These are phyloP conservation scores for Gallinago stenura DNA, from an alignment of 2,797 vertebrate genomes.

Conservation along the genomic window DNA sequence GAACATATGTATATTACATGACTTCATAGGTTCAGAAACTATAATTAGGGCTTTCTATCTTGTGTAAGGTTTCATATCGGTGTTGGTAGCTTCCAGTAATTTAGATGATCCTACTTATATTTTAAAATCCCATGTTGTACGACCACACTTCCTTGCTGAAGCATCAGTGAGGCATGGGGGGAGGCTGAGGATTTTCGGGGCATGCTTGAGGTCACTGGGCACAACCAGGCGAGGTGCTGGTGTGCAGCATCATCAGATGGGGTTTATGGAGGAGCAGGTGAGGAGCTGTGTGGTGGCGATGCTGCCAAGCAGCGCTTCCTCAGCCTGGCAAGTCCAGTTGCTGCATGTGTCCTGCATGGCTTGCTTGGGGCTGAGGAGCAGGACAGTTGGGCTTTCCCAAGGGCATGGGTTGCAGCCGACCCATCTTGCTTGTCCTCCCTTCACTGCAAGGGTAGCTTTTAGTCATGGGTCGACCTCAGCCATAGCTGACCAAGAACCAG, in stretches of 20 bases:
- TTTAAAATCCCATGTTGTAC: neutral
- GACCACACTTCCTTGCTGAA: neutral
- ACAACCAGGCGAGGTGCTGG: neutral
- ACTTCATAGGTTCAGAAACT: conserved; percentile 60
- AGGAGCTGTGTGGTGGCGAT: rapidly evolving
- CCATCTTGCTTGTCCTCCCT: neutral
- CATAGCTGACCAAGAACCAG: neutral
- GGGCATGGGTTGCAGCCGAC: neutral
- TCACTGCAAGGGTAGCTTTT: neutral
- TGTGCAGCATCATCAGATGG: neutral
- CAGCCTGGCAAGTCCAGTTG: neutral
- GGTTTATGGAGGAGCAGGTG: neutral
- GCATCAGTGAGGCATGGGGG: rapidly evolving
- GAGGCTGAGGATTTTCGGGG: neutral
- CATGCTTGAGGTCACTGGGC: neutral
- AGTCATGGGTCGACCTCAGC: neutral
- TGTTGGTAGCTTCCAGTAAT: neutral
- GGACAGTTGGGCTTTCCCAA: neutral
- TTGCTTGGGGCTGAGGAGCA: neutral
- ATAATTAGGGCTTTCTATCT: conserved; percentile 54
- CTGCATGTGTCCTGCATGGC: neutral
- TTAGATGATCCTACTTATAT: neutral
- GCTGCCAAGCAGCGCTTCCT: rapidly evolving
- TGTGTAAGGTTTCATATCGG: neutral
- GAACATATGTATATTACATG: conserved; percentile 47